Evolutionary conservation across 2,113 vertebrate species (phyloP), one percentile per base, ranked within the genome.

Genomic region (Callocephalon fimbriatum): DNA sequence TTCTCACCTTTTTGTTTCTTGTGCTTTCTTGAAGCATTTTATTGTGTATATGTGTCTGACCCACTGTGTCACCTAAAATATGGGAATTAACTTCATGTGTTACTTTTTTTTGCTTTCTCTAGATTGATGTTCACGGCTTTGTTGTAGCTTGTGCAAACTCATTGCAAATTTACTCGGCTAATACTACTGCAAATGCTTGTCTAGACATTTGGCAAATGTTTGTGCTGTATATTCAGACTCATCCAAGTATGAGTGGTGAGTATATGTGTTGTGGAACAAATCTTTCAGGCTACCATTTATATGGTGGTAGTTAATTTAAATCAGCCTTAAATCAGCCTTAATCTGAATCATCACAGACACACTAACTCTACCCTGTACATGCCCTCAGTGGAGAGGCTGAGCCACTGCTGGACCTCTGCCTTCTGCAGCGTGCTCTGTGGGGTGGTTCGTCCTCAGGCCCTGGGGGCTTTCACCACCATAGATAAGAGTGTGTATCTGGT

Each of bases 231-330:
- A 45, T 59, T 82, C 74, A 81, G 58, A 31, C 26, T 79, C 32
- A 32, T 18, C 14, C 0, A 0, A 86, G 10, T 44, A 27, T 40
- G 42, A 88, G 31, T 0, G 0, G 15, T 44, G 76, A 66, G 58
- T 32, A 47, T 10, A 18, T 35, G n/a, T 50, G 37, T 44, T 4
- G 0, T 23, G 18, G 40, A 91, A 54, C 15, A 53, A 67, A 65
- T 35, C 71, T 74, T 80, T 40, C 45, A 48, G 42, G 42, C 22
- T 88, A 14, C 17, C 19, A 3, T 77, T 89, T 47, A 7, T 9
- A 19, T 51, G 37, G 31, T 42, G n/a, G 32, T 32, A 20, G 48
- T 48, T 76, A 7, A 40, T 67, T 56, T 54, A 68, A 61, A 65
- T 25, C 2, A 7, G 9, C 16, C 11, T 56, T 54, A 68, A 61